phyloP scores from a whole-genome alignment of 2,888 invertebrate species.

The Hyposoter didymator region DNA sequence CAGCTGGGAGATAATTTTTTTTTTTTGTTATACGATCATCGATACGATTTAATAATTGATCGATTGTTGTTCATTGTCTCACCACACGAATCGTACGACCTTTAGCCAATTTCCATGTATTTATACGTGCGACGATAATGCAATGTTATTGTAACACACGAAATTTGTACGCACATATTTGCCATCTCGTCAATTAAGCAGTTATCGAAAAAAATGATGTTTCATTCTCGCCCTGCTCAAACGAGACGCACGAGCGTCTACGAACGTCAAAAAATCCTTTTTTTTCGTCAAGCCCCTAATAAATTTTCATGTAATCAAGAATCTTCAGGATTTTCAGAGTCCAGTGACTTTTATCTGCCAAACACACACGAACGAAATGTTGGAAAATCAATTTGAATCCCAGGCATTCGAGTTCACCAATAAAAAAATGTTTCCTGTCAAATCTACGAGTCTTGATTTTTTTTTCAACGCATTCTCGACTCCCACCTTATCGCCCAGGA shows the following conservation, averaged over 20 bases:
- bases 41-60: slow-evolving; percentile 28
- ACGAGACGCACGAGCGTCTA: neutral
- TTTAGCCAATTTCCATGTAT: neutral
- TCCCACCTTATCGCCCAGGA: neutral
- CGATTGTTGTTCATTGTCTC: slow-evolving; percentile 37
- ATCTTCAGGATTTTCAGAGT: neutral
- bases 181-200: slow-evolving; percentile 67
- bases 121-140: slow-evolving; percentile 30
- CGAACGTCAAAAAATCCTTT: neutral
- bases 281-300: neutral
- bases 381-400: slow-evolving; percentile 16
- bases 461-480: neutral
- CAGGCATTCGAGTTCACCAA: slow-evolving; percentile 17
- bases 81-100: slow-evolving; percentile 16
- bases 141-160: slow-evolving; percentile 34
- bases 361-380: neutral
- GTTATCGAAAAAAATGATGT: slow-evolving; percentile 57
- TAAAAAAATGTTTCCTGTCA: slow-evolving; percentile 48
- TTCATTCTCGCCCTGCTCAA: slow-evolving; percentile 47
- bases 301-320: neutral
- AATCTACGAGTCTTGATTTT: slow-evolving; percentile 9
- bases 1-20: slow-evolving; percentile 58
- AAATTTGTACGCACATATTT: slow-evolving; percentile 44
- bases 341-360: neutral
- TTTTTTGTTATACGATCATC: slow-evolving; percentile 54